Percentiles rank a stretch among this genome's conserved stretches.
Conservation (phyloP, 2,797 vertebrate species). For the Varecia variegata region DNA sequence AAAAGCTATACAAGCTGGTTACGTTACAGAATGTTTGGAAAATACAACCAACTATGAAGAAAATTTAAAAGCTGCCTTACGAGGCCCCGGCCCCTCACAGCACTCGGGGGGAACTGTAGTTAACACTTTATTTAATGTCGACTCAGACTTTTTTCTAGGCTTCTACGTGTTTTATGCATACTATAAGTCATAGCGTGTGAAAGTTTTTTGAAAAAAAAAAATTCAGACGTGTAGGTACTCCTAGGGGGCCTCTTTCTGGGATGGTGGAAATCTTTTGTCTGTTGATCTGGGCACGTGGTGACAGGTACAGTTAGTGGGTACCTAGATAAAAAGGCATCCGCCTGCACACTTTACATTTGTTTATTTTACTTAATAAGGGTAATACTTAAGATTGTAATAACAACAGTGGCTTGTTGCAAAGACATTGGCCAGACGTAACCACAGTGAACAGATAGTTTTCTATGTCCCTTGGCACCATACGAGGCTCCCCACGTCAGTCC, state of each 20-base stretch:
- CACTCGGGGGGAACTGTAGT: not conserved
- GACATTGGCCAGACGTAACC: not conserved
- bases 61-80: constrained; percentile 2
- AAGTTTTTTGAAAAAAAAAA: not conserved
- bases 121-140: not conserved
- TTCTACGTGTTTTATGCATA: not conserved
- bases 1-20: constrained; percentile 34
- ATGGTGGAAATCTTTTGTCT: not conserved
- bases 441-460: not conserved
- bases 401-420: not conserved
- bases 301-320: not conserved
- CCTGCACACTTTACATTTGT: not conserved
- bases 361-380: not conserved
- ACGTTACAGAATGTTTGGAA: constrained; percentile 54
- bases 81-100: not conserved
- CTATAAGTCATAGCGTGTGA: not conserved
- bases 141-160: not conserved
- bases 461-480: not conserved
- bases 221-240: not conserved
- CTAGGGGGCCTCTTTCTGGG: not conserved
- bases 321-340: not conserved
- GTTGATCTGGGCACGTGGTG: too few species aligned
- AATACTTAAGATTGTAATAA: not conserved
- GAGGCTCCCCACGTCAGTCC: not conserved
- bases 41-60: constrained; percentile 46